Percentiles rank a stretch among this genome's conserved stretches.
Conservation (phyloP, 2,888 invertebrate genomes). For the Drosophila leonis region DNA sequence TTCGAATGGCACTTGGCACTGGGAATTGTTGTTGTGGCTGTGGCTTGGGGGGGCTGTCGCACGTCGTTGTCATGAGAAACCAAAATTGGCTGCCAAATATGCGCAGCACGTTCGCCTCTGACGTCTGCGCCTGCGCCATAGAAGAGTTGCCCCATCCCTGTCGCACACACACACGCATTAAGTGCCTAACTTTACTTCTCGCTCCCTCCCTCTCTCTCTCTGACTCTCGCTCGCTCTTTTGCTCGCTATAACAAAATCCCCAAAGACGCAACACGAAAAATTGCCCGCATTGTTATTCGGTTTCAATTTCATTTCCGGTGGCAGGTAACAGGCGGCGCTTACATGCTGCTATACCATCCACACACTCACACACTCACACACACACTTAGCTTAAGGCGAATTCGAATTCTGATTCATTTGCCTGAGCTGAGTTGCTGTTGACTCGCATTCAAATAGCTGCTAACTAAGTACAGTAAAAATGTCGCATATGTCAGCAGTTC, state of each 20-base stretch:
- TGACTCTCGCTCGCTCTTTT: not conserved
- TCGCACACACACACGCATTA: not conserved
- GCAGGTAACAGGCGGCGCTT: conserved; percentile 58
- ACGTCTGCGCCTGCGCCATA: conserved; percentile 73
- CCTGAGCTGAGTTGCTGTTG: conserved; percentile 15
- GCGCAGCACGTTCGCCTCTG: conserved; percentile 69
- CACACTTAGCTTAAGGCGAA: conserved; percentile 23
- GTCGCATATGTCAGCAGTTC: conserved; percentile 23
- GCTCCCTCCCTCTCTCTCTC: not conserved
- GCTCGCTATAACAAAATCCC: conserved; percentile 30
- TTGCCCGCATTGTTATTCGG: conserved; percentile 55
- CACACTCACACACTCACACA: conserved; percentile 7
- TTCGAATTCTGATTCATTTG: conserved; percentile 48
- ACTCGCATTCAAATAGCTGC: conserved; percentile 56
- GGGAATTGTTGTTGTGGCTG: conserved; percentile 3
- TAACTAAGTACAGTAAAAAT: conserved; percentile 44
- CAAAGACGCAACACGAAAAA: conserved; percentile 46
- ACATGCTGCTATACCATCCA: conserved; percentile 61
- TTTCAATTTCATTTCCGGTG: conserved; percentile 79
- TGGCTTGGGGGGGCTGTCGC: conserved; percentile 39
- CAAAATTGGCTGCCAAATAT: conserved; percentile 54
- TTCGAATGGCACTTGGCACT: conserved; percentile 9
- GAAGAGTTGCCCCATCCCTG: conserved; percentile 15
- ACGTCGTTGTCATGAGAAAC: conserved; percentile 58
- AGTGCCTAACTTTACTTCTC: not conserved